Base-by-base conservation (phyloP, 53 echinoderm and acorn worm species). In the Actinopyga echinites region DNA sequence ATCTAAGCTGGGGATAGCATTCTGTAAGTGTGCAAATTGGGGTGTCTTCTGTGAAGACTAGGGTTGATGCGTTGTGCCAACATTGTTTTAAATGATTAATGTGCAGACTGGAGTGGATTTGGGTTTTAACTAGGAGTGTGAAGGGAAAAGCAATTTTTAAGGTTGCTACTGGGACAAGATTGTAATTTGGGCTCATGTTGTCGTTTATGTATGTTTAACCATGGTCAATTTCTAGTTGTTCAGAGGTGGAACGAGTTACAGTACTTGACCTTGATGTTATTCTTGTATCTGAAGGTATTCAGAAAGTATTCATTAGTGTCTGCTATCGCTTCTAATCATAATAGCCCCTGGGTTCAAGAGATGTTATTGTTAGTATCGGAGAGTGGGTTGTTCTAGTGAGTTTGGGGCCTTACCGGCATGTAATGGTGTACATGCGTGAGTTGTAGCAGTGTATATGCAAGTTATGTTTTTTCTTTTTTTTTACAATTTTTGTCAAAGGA, bases 1-100 rank as follows among this genome's bases (percentile, higher is more conserved):
- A 61, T 61, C 30, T 61, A 30, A 61, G 26, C 62, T 61, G 62
- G 62, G 62, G 62, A 61, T 61, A 61, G 6, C 62, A 61, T 61
- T 61, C 62, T 61, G 62, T 61, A 61, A 61, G 62, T 61, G 62
- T 25, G 5, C 30, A 44, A 44, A 44, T 61, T 61, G 23, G 5
- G 30, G 62, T n/a, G 8, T 61, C 62, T 61, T 61, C 62, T 61
- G 26, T 61, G 23, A 25, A 61, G 62, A 61, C 62, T 61, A 28
- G 11, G 30, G 25, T 28, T 61, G 62, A 30, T 3, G 62, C 5
- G 20, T 61, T 25, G 3, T 61, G 62, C 30, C 62, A 61, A 28
- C 2, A 28, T 61, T 61, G 25, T 2, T 28, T 61, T 6, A 61
- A 61, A 28, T 25, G 62, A 4, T 61, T 30, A 61, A 61, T 61